phyloP scores from a whole-genome alignment of 2,888 invertebrate genomes.

The Chironomus riparius region DNA sequence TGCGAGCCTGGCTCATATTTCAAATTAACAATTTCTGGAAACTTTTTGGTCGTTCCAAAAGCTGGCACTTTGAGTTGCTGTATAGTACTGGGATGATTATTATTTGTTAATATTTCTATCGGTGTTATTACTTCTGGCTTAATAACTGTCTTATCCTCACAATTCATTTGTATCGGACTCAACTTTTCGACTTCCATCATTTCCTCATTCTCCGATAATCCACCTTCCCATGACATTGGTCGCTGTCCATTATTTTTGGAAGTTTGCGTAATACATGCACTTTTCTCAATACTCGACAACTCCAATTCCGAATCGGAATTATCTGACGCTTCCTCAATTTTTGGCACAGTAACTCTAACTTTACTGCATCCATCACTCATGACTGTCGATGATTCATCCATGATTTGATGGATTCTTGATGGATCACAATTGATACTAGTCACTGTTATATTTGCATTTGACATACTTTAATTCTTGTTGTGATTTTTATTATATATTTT shows the following conservation, averaged over 20 bases:
- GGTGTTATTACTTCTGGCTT: conserved; percentile 30
- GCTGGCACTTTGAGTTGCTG: conserved; percentile 22
- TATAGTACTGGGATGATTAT: not conserved
- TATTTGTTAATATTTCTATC: conserved; percentile 29
- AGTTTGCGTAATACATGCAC: conserved; percentile 40
- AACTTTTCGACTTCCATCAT: conserved; percentile 41
- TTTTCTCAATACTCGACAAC: conserved; percentile 40
- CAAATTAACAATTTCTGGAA: conserved; percentile 28
- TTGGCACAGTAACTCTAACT: conserved; percentile 31
- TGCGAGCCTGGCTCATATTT: conserved; percentile 34
- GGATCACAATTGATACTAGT: conserved; percentile 65
- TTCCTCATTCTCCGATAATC: conserved; percentile 78
- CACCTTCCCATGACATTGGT: conserved; percentile 94
- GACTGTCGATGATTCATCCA: conserved; percentile 32
- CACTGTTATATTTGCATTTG: conserved; percentile 57
- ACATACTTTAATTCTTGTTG: not conserved
- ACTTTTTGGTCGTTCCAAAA: conserved; percentile 17
- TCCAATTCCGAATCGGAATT: conserved; percentile 42
- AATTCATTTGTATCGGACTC: conserved; percentile 11
- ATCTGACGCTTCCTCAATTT: conserved; percentile 36
- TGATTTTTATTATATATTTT: too few relatives aligned
- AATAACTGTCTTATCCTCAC: conserved; percentile 35
- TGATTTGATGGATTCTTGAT: conserved; percentile 44
- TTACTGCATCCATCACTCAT: conserved; percentile 30
- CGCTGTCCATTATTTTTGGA: conserved; percentile 48